Evolutionary conservation across 2,797 vertebrate species (phyloP).

Genomic region (Natrix natrix): DNA sequence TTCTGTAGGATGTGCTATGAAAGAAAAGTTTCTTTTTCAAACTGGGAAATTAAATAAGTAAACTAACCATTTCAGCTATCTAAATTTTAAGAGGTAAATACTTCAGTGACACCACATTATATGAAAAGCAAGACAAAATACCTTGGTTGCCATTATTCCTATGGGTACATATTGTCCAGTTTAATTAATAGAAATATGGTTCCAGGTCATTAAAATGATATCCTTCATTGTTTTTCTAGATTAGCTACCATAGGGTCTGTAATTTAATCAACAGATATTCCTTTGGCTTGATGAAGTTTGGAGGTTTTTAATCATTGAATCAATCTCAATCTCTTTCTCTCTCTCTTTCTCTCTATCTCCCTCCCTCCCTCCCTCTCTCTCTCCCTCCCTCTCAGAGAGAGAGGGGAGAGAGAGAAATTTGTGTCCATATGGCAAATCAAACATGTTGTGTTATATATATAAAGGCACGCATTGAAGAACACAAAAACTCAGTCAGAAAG

Average conservation of each 20-base stretch:
- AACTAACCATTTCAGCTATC: constrained; percentile 18
- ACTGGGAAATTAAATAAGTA: neutral
- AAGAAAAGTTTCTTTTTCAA: neutral
- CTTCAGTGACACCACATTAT: neutral
- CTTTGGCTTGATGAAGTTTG: neutral
- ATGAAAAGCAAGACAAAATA: neutral
- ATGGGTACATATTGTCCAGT: neutral
- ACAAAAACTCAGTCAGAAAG: no score
- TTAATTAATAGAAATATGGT: neutral
- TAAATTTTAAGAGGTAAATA: constrained; percentile 14
- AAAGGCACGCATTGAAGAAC: no score
- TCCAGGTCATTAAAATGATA: neutral
- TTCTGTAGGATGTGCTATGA: neutral
- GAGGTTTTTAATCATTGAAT: neutral
- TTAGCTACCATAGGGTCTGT: neutral
- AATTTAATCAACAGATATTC: neutral
- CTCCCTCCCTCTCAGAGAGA: no score
- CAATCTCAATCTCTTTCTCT: no score
- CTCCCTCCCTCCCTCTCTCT: no score
- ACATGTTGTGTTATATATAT: neutral
- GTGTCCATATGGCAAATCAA: neutral
- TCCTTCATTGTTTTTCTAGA: neutral
- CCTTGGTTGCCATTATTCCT: neutral
- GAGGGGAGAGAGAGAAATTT: neutral
- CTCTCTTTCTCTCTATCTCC: no score